phyloP scores from a whole-genome alignment of 2,113 vertebrate genomes.

The Polypterus senegalus region DNA sequence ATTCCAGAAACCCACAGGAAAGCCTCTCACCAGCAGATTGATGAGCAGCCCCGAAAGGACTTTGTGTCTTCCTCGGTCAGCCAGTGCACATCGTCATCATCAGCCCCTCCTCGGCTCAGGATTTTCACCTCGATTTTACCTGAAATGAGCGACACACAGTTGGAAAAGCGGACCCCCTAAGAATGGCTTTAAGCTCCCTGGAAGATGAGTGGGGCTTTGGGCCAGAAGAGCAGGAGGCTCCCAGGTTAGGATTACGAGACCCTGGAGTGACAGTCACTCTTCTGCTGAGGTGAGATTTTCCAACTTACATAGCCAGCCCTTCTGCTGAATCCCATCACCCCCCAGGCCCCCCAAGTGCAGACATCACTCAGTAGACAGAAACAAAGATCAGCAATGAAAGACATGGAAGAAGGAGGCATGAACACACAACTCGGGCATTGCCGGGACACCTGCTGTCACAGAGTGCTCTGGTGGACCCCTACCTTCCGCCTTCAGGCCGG shows the following conservation, averaged over 20 bases:
- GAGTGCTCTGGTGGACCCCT: slow-evolving; percentile 18
- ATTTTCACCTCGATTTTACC: slow-evolving; percentile 93
- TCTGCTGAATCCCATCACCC: slow-evolving; percentile 20
- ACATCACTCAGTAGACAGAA: not conserved
- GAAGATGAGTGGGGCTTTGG: too few relatives aligned
- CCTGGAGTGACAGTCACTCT: too few relatives aligned
- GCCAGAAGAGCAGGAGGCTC: too few relatives aligned
- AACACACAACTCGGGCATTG: too few relatives aligned
- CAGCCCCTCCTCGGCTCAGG: slow-evolving; percentile 57
- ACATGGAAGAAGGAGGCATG: too few relatives aligned
- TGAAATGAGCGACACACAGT: slow-evolving; percentile 19
- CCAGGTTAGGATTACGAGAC: too few relatives aligned
- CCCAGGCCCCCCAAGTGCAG: slow-evolving; percentile 23
- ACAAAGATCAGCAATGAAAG: too few relatives aligned
- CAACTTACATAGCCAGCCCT: not conserved
- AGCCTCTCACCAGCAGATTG: slow-evolving; percentile 68
- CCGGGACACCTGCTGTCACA: not conserved
- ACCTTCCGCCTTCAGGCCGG: slow-evolving; percentile 89
- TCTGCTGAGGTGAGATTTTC: not conserved
- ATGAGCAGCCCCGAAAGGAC: slow-evolving; percentile 81
- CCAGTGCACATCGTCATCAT: slow-evolving; percentile 74
- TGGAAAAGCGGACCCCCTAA: not conserved
- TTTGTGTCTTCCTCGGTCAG: slow-evolving; percentile 82
- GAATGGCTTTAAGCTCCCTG: too few relatives aligned
- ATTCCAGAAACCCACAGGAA: too few relatives aligned